Conservation (phyloP, 2,888 invertebrate genomes). For the Teinopalpus imperialis region DNA sequence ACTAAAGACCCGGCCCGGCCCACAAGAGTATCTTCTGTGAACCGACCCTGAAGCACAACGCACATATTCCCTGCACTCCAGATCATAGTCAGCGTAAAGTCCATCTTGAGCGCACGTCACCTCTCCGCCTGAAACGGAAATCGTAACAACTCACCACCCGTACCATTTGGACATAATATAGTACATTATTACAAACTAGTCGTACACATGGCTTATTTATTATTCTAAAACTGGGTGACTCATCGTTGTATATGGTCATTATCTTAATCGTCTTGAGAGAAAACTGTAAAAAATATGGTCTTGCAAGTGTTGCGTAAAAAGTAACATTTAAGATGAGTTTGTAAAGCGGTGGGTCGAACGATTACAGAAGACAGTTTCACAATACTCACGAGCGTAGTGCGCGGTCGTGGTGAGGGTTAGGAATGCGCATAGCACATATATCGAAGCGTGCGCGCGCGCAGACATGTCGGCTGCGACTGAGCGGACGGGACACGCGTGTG, state of each 20-base stretch:
- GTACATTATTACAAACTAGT: slow-evolving; percentile 8
- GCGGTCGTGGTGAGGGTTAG: slow-evolving; percentile 34
- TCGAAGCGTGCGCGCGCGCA: slow-evolving; percentile 60
- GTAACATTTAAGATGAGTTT: slow-evolving; percentile 9
- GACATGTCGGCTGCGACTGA: slow-evolving; percentile 71
- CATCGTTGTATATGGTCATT: slow-evolving; percentile 16
- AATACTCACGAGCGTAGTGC: slow-evolving; percentile 55
- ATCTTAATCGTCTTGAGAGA: slow-evolving; percentile 2
- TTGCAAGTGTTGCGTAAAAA: slow-evolving; percentile 7
- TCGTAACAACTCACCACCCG: slow-evolving; percentile 2
- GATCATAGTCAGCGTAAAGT: slow-evolving; percentile 67
- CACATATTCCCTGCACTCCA: slow-evolving; percentile 69
- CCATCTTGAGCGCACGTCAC: slow-evolving; percentile 63
- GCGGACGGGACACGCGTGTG: slow-evolving; percentile 32
- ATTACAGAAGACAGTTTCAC: slow-evolving; percentile 14
- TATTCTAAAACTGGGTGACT: slow-evolving; percentile 20
- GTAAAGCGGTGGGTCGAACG: slow-evolving; percentile 1
- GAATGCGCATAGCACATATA: slow-evolving; percentile 32
- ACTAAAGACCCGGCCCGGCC: slow-evolving; percentile 64
- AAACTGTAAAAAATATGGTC: background rate
- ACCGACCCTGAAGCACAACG: slow-evolving; percentile 57
- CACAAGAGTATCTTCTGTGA: slow-evolving; percentile 60
- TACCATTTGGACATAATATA: slow-evolving; percentile 10
- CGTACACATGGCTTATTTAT: slow-evolving; percentile 12
- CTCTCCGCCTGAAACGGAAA: slow-evolving; percentile 49